Base-by-base conservation (phyloP, 2,113 vertebrate species). In the Dasypus novemcinctus region DNA sequence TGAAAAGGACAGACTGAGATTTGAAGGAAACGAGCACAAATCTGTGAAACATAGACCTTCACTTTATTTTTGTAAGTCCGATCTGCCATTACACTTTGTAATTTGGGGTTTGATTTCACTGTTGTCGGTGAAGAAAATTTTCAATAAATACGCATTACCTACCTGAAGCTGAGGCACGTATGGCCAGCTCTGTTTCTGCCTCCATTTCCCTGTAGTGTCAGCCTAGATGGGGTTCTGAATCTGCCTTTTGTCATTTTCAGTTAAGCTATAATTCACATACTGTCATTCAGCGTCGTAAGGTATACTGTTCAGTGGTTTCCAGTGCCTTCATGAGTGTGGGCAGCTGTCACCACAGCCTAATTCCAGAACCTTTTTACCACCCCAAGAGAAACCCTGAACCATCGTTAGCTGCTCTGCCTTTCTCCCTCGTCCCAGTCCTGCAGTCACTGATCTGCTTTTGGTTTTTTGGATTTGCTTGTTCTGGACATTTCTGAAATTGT, bases 11-110 rank as follows among this genome's bases (percentile, higher is more conserved):
- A 83, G 36, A n/a, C 91, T 76, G 85, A 84, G 75, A 92, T 82
- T 94, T 76, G 90, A 97, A 88, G 96, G 96, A 97, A 91, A 82
- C 66, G 63, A 90, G 96, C 95, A 95, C 96, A 92, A 83, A 97
- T 97, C 83, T 59, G 94, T 95, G 97, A 98, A 95, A 92, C 90
- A 52, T 97, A 98, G 96, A 96, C 97, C 97, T 98, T 98, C 20
- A 96, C 97, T 98, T 98, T 98, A 98, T 98, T 99, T 98, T 99
- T 99, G 98, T 99, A 99, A 98, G 98, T 97, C 97, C 98, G 96
- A 98, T 97, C 96, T 98, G 97, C 97, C 98, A 97, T 97, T 96
- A 97, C 97, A 92, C 98, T 98, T 99, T 99, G 99, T 99, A 99
- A 98, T 98, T 98, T 97, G 98, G 97, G 97, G 97, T 98, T 98